phyloP scores from a whole-genome alignment of 2,888 invertebrate genomes.

The Drosophila merina region DNA sequence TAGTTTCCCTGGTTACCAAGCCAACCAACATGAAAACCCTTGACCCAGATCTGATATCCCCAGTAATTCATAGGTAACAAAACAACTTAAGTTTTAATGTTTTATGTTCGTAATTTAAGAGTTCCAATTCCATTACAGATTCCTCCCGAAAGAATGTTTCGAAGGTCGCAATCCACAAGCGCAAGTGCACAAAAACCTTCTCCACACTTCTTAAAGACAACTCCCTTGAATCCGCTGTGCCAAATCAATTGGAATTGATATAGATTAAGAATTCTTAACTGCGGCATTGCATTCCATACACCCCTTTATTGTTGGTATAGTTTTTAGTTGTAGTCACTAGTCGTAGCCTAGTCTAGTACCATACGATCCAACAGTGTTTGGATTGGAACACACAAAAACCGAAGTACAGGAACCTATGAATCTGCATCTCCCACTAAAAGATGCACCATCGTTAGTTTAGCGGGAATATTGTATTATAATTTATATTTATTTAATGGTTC shows the following conservation, averaged over 20 bases:
- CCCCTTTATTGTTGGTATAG: constrained; percentile 29
- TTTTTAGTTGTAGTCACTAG: constrained; percentile 21
- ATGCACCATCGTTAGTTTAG: constrained; percentile 35
- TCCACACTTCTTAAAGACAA: constrained; percentile 25
- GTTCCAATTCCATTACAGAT: constrained; percentile 63
- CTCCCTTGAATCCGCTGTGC: constrained; percentile 11
- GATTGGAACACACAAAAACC: constrained; percentile 38
- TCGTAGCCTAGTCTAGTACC: constrained; percentile 53
- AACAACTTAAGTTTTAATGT: neutral
- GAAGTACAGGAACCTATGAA: constrained; percentile 74
- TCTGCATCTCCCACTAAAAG: constrained; percentile 44
- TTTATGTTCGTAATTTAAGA: too few relatives aligned
- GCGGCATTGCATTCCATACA: constrained; percentile 17
- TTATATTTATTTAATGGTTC: constrained; percentile 45
- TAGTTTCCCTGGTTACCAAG: constrained; percentile 87
- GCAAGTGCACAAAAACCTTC: constrained; percentile 56
- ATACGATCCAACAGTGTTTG: constrained; percentile 24
- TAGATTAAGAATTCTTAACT: neutral
- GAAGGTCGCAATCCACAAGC: constrained; percentile 42
- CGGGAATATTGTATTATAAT: constrained; percentile 45
- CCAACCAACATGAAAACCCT: constrained; percentile 84
- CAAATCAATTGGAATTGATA: constrained; percentile 14
- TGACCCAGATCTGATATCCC: constrained; percentile 87
- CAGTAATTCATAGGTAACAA: constrained; percentile 85
- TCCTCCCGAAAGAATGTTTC: constrained; percentile 81